Percentiles rank a stretch among this genome's conserved stretches.
These are phyloP conservation scores for Tribolium freemani DNA, from an alignment of 2,888 invertebrate genomes.

Conservation along the genomic window DNA sequence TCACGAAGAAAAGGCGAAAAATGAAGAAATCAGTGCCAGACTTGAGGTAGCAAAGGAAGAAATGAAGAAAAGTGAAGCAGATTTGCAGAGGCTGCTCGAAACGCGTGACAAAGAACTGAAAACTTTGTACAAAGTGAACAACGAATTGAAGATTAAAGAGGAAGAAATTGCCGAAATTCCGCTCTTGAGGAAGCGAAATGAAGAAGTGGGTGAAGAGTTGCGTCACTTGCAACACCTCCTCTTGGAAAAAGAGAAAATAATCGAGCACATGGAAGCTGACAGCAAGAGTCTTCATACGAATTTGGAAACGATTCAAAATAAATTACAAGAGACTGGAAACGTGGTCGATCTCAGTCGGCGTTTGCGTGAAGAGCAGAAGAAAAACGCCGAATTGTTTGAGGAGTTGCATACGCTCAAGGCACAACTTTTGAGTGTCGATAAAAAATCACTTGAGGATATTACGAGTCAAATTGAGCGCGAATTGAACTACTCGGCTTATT, in stretches of 20 bases:
- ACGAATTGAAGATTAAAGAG: slow-evolving; percentile 14
- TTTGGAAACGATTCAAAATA: slow-evolving; percentile 69
- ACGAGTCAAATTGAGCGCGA: slow-evolving; percentile 73
- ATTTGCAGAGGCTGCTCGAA: neutral
- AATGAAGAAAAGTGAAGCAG: slow-evolving; percentile 45
- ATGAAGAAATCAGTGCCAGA: no score
- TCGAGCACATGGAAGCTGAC: slow-evolving; percentile 73
- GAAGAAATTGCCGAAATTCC: neutral
- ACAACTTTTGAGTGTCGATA: slow-evolving; percentile 65
- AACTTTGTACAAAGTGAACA: neutral
- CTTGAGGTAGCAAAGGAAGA: no score
- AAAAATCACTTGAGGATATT: slow-evolving; percentile 70
- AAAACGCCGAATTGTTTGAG: slow-evolving; percentile 63
- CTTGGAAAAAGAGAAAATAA: slow-evolving; percentile 73
- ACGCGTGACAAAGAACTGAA: slow-evolving; percentile 19
- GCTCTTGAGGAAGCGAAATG: slow-evolving; percentile 67
- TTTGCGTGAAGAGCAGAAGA: slow-evolving; percentile 71
- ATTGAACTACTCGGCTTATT: slow-evolving; percentile 73
- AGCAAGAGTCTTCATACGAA: slow-evolving; percentile 72
- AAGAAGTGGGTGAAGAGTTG: slow-evolving; percentile 71
- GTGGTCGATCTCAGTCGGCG: slow-evolving; percentile 70
- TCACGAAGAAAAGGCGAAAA: no score
- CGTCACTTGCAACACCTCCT: slow-evolving; percentile 72
- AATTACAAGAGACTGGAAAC: slow-evolving; percentile 70
- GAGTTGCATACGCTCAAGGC: slow-evolving; percentile 61